phyloP scores from a whole-genome alignment of 2,888 invertebrate species.

The Synergus japonicus region DNA sequence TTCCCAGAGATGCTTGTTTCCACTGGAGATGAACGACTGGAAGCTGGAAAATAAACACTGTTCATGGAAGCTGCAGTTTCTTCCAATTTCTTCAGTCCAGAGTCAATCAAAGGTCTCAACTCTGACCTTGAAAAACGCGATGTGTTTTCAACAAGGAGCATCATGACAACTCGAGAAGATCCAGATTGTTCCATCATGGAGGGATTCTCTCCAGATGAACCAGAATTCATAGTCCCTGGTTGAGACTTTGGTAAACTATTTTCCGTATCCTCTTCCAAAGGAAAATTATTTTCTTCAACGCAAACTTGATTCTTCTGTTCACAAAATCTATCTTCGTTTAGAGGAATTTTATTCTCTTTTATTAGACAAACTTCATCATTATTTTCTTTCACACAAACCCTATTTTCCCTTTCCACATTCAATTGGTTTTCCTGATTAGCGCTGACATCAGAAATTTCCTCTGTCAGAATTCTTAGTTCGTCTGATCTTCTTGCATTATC shows the following conservation, averaged over 20 bases:
- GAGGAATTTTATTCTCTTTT: not conserved
- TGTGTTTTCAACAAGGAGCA: conserved; percentile 68
- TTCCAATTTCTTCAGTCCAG: conserved; percentile 68
- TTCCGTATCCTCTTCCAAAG: not conserved
- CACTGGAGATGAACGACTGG: conserved; percentile 9
- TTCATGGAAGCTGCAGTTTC: conserved; percentile 43
- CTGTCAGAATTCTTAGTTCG: not conserved
- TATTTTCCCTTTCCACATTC: conserved; percentile 23
- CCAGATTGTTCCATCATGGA: conserved; percentile 34
- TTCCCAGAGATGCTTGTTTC: not conserved
- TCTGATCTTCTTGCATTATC: not conserved
- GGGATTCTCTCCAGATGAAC: not conserved
- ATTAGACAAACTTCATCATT: not conserved
- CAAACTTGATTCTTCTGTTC: not conserved
- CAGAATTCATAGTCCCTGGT: not conserved
- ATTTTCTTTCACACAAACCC: not conserved
- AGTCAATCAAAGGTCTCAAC: conserved; percentile 65
- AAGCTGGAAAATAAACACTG: conserved; percentile 7
- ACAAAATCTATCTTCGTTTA: not conserved
- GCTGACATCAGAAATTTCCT: not conserved
- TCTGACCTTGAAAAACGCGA: conserved; percentile 54
- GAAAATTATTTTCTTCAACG: not conserved
- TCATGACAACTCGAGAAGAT: conserved; percentile 69
- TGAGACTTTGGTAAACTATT: not conserved
- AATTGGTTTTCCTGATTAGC: conserved; percentile 3